Conservation (phyloP, 2,888 invertebrate species). For the Mythimna ferrago region DNA sequence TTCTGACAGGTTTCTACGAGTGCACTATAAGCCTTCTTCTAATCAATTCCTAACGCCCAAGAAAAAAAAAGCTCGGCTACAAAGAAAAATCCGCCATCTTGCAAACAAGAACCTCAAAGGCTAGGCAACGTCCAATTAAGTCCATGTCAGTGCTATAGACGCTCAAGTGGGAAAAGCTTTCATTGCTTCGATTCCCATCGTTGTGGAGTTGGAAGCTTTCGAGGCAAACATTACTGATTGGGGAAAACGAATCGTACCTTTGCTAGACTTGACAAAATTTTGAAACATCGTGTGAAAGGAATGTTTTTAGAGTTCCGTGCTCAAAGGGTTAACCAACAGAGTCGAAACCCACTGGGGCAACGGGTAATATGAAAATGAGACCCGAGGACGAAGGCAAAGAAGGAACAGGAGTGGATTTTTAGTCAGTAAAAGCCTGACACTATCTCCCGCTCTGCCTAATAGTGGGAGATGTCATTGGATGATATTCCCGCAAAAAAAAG, state of each 20-base stretch:
- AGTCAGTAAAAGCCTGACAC: too few relatives aligned
- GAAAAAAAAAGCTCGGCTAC: conserved; percentile 12
- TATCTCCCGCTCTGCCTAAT: too few relatives aligned
- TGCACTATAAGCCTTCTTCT: conserved; percentile 20
- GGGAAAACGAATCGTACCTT: conserved; percentile 18
- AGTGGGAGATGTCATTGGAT: too few relatives aligned
- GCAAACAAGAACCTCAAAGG: conserved; percentile 48
- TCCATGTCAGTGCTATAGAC: conserved; percentile 48
- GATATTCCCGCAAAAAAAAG: too few relatives aligned
- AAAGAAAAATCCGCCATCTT: conserved; percentile 48
- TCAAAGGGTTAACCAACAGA: too few relatives aligned
- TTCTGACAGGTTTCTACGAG: conserved; percentile 9
- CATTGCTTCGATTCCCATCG: conserved; percentile 43
- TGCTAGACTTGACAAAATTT: conserved; percentile 16
- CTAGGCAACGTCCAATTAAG: conserved; percentile 60
- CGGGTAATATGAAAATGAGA: too few relatives aligned
- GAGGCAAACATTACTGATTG: conserved; percentile 50
- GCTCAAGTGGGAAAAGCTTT: conserved; percentile 47
- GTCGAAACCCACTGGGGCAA: too few relatives aligned
- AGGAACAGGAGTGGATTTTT: too few relatives aligned
- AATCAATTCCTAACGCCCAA: conserved; percentile 31
- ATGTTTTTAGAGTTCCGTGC: background rate
- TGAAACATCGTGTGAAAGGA: background rate
- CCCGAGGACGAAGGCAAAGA: too few relatives aligned
- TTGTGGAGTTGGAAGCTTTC: conserved; percentile 42